These are phyloP conservation scores for Eidolon dupreanum DNA, from an alignment of 2,797 vertebrate genomes.

Conservation along the genomic window DNA sequence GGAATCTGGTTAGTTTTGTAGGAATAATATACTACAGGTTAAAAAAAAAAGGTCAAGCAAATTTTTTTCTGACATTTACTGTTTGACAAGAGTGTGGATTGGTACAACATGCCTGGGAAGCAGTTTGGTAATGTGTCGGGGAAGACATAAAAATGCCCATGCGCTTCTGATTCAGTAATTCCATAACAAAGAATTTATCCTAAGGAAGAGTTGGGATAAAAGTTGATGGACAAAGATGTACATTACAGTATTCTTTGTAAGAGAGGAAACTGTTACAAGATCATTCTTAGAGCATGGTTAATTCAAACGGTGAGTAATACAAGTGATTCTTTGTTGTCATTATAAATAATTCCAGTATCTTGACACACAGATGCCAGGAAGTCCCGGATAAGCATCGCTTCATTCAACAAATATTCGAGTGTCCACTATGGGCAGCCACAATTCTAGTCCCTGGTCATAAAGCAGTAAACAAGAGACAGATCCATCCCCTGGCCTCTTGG, in stretches of 20 bases:
- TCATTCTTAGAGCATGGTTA: neutral
- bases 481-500: neutral
- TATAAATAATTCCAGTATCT: neutral
- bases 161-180: slow-evolving; percentile 29
- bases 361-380: neutral
- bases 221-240: neutral
- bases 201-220: neutral
- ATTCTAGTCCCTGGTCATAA: neutral
- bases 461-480: neutral
- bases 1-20: neutral
- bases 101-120: neutral
- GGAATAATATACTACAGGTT: neutral
- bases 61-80: neutral
- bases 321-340: neutral
- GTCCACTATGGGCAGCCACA: neutral
- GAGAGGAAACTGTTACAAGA: neutral
- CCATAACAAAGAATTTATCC: neutral
- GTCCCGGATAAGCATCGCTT: neutral
- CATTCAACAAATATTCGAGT: slow-evolving; percentile 1
- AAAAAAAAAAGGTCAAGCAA: neutral
- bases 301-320: neutral
- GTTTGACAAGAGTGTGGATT: neutral
- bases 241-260: neutral
- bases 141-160: neutral
- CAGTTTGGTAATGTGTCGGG: neutral